Evolutionary conservation across 2,797 vertebrate genomes (phyloP).

Genomic region (Malurus splendens): DNA sequence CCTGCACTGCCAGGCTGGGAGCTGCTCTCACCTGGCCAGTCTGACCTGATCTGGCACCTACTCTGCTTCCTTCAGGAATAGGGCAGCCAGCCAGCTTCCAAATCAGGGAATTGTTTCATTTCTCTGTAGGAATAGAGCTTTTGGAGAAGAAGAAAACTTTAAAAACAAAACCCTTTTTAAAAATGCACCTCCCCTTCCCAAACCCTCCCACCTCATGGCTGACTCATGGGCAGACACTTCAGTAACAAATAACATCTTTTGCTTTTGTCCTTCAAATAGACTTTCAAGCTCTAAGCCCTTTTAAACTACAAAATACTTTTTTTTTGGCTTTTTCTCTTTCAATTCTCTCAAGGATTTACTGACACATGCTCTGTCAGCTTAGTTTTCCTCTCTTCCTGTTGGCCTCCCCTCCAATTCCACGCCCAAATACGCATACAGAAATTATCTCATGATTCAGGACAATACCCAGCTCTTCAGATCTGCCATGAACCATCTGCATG

Average conservation of each 20-base stretch:
- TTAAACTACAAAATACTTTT: neutral
- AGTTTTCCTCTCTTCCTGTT: neutral
- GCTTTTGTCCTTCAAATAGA: neutral
- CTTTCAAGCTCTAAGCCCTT: neutral
- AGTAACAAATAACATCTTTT: neutral
- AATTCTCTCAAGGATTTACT: neutral
- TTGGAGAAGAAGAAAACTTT: neutral
- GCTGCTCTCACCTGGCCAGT: neutral
- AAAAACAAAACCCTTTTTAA: neutral
- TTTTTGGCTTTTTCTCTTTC: neutral
- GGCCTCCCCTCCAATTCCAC: neutral
- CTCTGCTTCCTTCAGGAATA: neutral
- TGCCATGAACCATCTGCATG: neutral
- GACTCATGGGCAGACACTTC: neutral
- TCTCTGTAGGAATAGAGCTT: neutral
- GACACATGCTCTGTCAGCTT: neutral
- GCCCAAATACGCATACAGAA: neutral
- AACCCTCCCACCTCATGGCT: neutral
- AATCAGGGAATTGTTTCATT: neutral
- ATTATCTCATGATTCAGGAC: constrained; percentile 7
- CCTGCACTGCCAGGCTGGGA: neutral
- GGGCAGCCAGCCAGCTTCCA: neutral
- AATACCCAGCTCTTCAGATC: neutral
- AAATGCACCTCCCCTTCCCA: neutral
- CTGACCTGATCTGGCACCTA: neutral